Base-by-base conservation (phyloP, 2,797 vertebrate species). In the Chrysocyon brachyurus region DNA sequence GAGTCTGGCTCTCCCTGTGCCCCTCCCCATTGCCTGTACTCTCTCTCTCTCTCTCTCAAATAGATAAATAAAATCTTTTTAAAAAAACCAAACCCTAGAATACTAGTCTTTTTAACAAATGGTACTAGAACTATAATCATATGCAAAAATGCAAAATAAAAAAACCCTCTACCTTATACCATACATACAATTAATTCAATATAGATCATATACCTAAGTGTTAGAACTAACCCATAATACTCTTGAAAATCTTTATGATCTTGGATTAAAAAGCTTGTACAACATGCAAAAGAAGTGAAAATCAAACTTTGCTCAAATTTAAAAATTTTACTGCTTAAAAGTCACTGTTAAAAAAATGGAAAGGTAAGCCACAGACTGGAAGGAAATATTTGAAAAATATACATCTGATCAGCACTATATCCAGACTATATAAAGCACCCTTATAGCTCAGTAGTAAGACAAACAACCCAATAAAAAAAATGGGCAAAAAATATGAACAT, bases 401-500 rank as follows among this genome's bases (percentile, higher is more conserved):
- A 21, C 78, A 70, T 46, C 26, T 12, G 11, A 73, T 15, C 26
- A 82, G 49, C 90, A 83, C 54, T 56, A 9, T 87, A 52, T 72
- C 19, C 46, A 77, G n/a, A 56, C 26, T 70, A 63, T 49, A n/a
- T 84, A 49, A 63, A 54, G 36, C 89, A 84, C 36, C 31, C 26
- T 66, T 61, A 57, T 1, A 36, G 24, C 22, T 49, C 73, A 63
- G 49, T 59, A 31, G 52, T 77, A 89, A 84, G 40, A 46, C 2
- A 77, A 84, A 88, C 40, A 84, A 89, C 26, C 68, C n/a, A 93
- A 77, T 78, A 36, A 59, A 86, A 79, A 52, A 79, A 52, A 85
- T 22, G 6, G 4, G 33, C 24, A 82, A 88, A 66, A 57, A 46
- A 14, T 31, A 3, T 56, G 46, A 79, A 72, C 33, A 63, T 63